Percentiles rank a stretch among this genome's conserved stretches.
Conservation (phyloP, 2,797 vertebrate species). For the Phaenicophaeus curvirostris region DNA sequence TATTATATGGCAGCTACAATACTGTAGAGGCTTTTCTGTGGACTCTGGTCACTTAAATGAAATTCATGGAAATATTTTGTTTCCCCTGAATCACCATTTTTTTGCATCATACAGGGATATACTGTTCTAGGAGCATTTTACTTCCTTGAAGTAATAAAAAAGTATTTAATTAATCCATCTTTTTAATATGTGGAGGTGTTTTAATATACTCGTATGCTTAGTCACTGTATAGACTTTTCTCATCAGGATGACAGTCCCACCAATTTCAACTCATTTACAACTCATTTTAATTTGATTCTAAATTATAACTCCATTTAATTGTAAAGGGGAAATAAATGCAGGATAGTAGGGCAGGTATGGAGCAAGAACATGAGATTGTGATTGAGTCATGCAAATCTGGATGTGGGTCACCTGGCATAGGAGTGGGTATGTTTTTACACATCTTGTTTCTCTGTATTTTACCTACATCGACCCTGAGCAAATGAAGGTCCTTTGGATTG, state of each 20-base stretch:
- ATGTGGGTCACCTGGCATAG: not conserved
- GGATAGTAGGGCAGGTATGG: not conserved
- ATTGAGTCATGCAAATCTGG: not conserved
- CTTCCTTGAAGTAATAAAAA: not conserved
- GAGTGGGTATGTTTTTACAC: not conserved
- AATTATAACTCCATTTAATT: not conserved
- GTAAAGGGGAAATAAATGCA: not conserved
- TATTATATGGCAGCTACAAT: not conserved
- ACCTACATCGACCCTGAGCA: not conserved
- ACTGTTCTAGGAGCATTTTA: not conserved
- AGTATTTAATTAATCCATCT: not conserved
- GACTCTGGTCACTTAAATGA: not conserved
- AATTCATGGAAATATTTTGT: not conserved
- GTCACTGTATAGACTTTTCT: not conserved
- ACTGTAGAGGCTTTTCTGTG: not conserved
- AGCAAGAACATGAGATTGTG: not conserved
- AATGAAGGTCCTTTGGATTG: not conserved
- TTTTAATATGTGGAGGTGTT: not conserved
- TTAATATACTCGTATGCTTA: not conserved
- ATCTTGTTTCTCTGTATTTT: not conserved
- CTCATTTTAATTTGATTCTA: not conserved
- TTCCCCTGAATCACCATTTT: not conserved
- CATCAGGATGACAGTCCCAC: rapidly evolving
- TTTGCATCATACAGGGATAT: not conserved
- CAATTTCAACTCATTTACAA: not conserved